phyloP scores from a whole-genome alignment of 2,888 invertebrate genomes.

The Dilophus febrilis region DNA sequence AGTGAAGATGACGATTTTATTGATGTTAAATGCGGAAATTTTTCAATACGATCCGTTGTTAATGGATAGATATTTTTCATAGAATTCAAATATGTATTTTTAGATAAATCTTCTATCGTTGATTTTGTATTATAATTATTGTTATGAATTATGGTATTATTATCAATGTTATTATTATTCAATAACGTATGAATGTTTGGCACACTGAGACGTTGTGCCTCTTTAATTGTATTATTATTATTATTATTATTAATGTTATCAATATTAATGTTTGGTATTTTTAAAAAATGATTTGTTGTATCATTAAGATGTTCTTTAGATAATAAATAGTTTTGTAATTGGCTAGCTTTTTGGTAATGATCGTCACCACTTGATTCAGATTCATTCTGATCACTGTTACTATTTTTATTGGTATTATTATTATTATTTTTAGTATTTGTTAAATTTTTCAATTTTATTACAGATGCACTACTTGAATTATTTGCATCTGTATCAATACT shows the following conservation, averaged over 20 bases:
- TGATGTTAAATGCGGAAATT: too few relatives aligned
- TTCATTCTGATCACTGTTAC: conserved; percentile 12
- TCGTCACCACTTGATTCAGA: conserved; percentile 20
- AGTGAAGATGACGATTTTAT: too few relatives aligned
- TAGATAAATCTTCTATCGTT: not conserved
- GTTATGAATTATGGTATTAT: conserved; percentile 8
- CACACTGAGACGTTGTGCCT: conserved; percentile 1
- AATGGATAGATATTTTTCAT: conserved; percentile 3
- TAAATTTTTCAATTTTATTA: conserved; percentile 1
- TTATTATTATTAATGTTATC: too few relatives aligned
- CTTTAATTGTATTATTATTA: too few relatives aligned
- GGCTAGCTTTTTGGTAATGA: conserved; percentile 7
- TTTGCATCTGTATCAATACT: conserved; percentile 16
- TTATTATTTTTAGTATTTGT: conserved; percentile 4
- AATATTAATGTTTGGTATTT: too few relatives aligned
- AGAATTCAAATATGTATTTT: conserved; percentile 3
- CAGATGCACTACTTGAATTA: not conserved
- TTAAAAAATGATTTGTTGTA: too few relatives aligned
- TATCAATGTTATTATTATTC: conserved; percentile 1
- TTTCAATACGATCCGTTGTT: too few relatives aligned
- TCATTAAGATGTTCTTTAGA: conserved; percentile 3
- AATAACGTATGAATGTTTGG: not conserved
- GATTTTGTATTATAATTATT: too few relatives aligned
- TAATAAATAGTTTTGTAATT: conserved; percentile 8
- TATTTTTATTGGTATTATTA: conserved; percentile 8